phyloP scores from a whole-genome alignment of 2,113 vertebrate genomes.

The Isurus oxyrinchus region DNA sequence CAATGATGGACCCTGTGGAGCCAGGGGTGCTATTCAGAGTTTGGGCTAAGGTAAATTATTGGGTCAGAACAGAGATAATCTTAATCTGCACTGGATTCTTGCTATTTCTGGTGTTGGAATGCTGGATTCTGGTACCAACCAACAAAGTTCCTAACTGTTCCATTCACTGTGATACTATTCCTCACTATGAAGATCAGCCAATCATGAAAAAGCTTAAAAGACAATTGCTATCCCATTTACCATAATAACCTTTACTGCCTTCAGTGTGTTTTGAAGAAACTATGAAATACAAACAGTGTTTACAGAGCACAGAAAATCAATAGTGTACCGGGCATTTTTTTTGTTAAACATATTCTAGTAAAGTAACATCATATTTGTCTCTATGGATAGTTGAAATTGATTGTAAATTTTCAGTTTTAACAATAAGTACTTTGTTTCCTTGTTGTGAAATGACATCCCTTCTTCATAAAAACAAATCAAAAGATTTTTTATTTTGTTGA shows the following conservation, averaged over 20 bases:
- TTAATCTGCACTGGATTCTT: no score
- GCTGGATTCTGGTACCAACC: no score
- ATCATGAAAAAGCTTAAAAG: not conserved
- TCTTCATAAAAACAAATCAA: slow-evolving; percentile 51
- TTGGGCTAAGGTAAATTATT: no score
- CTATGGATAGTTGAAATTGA: not conserved
- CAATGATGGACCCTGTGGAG: no score
- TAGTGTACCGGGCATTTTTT: not conserved
- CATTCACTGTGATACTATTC: no score
- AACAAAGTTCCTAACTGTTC: no score
- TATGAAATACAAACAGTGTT: not conserved
- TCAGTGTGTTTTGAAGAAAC: not conserved
- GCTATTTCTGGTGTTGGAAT: no score
- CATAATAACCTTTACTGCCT: not conserved
- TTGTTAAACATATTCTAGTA: not conserved
- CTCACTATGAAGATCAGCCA: not conserved
- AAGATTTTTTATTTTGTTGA: slow-evolving; percentile 44
- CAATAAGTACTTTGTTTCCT: not conserved
- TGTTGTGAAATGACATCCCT: slow-evolving; percentile 48
- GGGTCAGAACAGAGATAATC: no score
- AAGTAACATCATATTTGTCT: slow-evolving; percentile 10
- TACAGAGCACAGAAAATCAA: not conserved
- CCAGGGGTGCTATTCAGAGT: no score
- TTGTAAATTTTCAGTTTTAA: slow-evolving; percentile 5
- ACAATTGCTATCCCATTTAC: not conserved